Percentiles rank a stretch among this genome's conserved stretches.
These are phyloP conservation scores for Drosophila acutilabella DNA, from an alignment of 2,888 invertebrate genomes.

Conservation along the genomic window DNA sequence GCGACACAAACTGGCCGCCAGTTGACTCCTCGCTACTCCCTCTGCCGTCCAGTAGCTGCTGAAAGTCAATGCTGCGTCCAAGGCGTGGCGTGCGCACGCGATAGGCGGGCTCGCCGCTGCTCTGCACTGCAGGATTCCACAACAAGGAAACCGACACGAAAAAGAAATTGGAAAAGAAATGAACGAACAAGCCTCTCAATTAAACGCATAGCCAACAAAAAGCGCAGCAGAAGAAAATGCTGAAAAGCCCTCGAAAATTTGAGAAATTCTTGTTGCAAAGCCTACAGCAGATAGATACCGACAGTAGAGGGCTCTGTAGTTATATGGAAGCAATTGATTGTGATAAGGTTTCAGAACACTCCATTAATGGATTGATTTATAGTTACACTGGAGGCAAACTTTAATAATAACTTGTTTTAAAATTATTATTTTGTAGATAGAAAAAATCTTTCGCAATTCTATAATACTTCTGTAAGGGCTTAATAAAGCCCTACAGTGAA, in stretches of 20 bases:
- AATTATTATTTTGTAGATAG: not conserved
- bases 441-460: not conserved
- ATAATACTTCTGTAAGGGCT: not conserved
- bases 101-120: conserved; percentile 72
- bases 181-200: conserved; percentile 5
- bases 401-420: too few relatives aligned
- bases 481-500: not conserved
- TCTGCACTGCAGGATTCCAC: conserved; percentile 74
- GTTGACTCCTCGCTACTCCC: conserved; percentile 51
- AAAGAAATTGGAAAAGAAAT: not conserved
- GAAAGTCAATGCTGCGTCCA: conserved; percentile 85
- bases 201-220: conserved; percentile 13
- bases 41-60: conserved; percentile 62
- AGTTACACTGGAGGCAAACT: too few relatives aligned
- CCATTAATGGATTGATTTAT: too few relatives aligned
- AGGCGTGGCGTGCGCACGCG: conserved; percentile 85
- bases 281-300: not conserved
- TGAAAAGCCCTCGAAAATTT: not conserved
- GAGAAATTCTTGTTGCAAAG: not conserved
- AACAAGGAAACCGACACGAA: conserved; percentile 2
- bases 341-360: too few relatives aligned
- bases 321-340: too few relatives aligned
- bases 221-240: conserved; percentile 4
- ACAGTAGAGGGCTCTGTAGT: not conserved
- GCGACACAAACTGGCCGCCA: conserved; percentile 85